phyloP scores from a whole-genome alignment of 2,113 vertebrate genomes.

The Naja naja region DNA sequence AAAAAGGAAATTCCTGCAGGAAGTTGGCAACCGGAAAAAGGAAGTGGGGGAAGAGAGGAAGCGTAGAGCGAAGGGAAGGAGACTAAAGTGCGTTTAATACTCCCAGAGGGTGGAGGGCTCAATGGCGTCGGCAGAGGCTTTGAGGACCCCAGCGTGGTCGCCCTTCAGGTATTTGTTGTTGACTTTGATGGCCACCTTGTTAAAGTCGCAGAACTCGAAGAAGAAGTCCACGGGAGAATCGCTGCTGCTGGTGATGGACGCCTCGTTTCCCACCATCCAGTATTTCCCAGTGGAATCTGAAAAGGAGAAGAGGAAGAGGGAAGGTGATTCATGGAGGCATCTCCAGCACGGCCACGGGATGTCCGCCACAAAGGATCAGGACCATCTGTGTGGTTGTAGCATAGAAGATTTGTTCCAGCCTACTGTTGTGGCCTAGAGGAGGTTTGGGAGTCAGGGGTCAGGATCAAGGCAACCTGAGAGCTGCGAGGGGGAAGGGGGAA shows the following conservation, averaged over 20 bases:
- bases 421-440: too few relatives aligned
- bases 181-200: constrained; percentile 93
- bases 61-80: background rate
- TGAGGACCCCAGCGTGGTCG: constrained; percentile 95
- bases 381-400: too few relatives aligned
- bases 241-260: constrained; percentile 93
- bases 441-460: too few relatives aligned
- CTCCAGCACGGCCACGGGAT: background rate
- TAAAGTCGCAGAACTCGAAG: constrained; percentile 97
- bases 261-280: constrained; percentile 92
- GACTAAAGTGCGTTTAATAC: constrained; percentile 80
- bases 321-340: background rate
- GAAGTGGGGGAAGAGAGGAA: background rate
- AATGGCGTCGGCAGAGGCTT: constrained; percentile 87
- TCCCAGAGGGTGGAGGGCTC: constrained; percentile 95
- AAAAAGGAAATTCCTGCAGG: background rate
- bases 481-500: too few relatives aligned
- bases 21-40: background rate
- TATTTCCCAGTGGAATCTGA: constrained; percentile 95
- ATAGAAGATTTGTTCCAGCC: background rate
- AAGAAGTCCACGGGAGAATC: constrained; percentile 90
- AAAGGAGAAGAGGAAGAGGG: background rate
- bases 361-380: background rate
- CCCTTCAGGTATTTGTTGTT: constrained; percentile 93
- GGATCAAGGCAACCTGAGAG: too few relatives aligned